Conservation (phyloP, 1,140 invertebrate genomes). For the Cotesia glomerata region DNA sequence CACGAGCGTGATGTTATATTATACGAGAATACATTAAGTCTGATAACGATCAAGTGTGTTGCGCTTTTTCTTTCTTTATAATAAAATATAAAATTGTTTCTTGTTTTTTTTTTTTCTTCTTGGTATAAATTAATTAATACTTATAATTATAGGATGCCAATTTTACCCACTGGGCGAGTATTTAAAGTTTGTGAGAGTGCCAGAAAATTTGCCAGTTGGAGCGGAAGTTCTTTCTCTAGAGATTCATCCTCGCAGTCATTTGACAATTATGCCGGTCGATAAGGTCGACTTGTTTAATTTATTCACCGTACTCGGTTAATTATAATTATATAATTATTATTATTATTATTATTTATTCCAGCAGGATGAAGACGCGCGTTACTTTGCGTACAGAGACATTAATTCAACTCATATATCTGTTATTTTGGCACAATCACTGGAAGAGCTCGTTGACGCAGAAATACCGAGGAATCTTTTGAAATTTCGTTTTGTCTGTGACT, state of each 20-base stretch:
- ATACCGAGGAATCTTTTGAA: slow-evolving; percentile 82
- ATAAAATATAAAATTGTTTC: no score
- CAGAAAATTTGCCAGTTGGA: slow-evolving; percentile 72
- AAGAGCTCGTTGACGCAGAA: slow-evolving; percentile 80
- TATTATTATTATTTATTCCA: slow-evolving; percentile 33
- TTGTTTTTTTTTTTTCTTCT: background rate
- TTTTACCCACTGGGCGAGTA: slow-evolving; percentile 81
- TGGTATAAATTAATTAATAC: background rate
- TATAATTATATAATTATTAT: background rate
- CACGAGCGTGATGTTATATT: no score
- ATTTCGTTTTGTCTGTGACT: slow-evolving; percentile 73
- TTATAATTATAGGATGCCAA: slow-evolving; percentile 72
- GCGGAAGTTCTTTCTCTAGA: slow-evolving; percentile 75
- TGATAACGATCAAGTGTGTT: no score
- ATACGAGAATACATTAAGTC: no score
- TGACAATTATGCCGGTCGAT: slow-evolving; percentile 75
- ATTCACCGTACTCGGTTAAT: background rate
- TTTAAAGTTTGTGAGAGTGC: slow-evolving; percentile 76
- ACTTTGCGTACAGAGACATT: slow-evolving; percentile 73
- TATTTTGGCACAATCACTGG: slow-evolving; percentile 74
- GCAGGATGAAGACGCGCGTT: slow-evolving; percentile 71
- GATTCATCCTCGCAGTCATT: slow-evolving; percentile 75
- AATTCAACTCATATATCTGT: slow-evolving; percentile 78
- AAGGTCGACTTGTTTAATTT: slow-evolving; percentile 57
- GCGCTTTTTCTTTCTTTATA: no score